Conservation (phyloP, 2,888 invertebrate genomes). For the Bombylius discolor region DNA sequence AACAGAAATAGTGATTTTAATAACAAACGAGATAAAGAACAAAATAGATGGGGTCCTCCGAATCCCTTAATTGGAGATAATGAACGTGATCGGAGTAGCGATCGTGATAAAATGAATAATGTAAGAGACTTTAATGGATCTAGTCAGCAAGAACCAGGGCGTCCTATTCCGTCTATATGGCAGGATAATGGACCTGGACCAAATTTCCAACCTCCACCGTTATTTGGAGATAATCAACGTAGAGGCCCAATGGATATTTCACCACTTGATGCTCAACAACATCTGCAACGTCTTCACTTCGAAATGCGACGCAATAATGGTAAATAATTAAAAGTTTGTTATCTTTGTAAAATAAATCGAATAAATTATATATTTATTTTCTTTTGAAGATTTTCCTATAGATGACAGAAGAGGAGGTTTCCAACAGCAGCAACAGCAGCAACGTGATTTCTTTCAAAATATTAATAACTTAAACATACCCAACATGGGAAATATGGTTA, state of each 20-base stretch:
- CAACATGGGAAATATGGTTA: conserved; percentile 16
- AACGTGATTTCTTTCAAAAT: conserved; percentile 28
- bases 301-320: conserved; percentile 7
- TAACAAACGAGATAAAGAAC: conserved; percentile 17
- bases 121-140: conserved; percentile 14
- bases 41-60: conserved; percentile 20
- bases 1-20: conserved; percentile 18
- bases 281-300: conserved; percentile 4
- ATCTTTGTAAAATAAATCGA: too few species aligned
- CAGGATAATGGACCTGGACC: conserved; percentile 18
- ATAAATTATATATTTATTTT: too few species aligned
- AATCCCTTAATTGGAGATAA: conserved; percentile 11
- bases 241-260: conserved; percentile 1
- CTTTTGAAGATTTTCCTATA: conserved; percentile 4
- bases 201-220: conserved; percentile 4
- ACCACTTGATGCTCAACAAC: conserved; percentile 2
- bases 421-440: conserved; percentile 3
- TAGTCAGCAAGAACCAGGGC: conserved; percentile 3
- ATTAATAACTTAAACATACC: conserved; percentile 15
- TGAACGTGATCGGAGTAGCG: conserved; percentile 23
- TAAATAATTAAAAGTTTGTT: neutral
- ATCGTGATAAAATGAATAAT: conserved; percentile 44
- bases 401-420: conserved; percentile 17
- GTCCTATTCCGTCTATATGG: conserved; percentile 16
- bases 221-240: conserved; percentile 3